Evolutionary conservation across 2,888 invertebrate genomes (phyloP), one percentile per base, ranked within the genome.

Genomic region (Synergus japonicus): DNA sequence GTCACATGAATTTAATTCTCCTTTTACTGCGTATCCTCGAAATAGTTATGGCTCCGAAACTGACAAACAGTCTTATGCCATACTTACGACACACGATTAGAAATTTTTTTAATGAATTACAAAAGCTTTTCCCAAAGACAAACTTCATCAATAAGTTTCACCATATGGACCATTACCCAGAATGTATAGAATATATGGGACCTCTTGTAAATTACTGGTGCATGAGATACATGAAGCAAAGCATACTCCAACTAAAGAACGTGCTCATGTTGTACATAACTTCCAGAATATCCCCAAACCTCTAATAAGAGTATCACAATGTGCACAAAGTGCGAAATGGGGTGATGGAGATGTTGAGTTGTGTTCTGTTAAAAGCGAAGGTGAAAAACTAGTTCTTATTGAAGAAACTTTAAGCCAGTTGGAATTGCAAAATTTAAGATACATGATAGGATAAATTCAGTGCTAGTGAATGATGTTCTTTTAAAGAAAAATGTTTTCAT

Each of bases 241-340:
- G 44, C 82, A 84, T 69, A 60, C 44, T 54, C 69, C 49, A 58
- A 37, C 79, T 2, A 81, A 81, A 76, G 9, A n/a, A 44, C 73
- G 84, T 58, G 82, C 82, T 49, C 81, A 83, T n/a, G 80, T 78
- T 29, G 76, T 83, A 10, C 60, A 76, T 12, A 84, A 83, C 63
- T 81, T 80, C 44, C 77, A 82, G 73, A 83, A 83, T 77, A 77
- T 79, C 15, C 77, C 79, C 41, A 83, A 84, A 82, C 81, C 81
- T 29, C 60, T 81, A 12, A 76, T 83, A 58, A 60, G 80, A 44
- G 41, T 82, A 37, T 79, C 58, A 46, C 82, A 83, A 79, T 77
- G 79, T 60, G 65, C 46, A 22, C 83, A 84, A 65, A 77, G 81
- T 67, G 64, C 76, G n/a, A 82, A 80, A 77, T 84, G 82, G 84